Conservation (phyloP, 2,113 vertebrate genomes). For the Etheostoma spectabile region DNA sequence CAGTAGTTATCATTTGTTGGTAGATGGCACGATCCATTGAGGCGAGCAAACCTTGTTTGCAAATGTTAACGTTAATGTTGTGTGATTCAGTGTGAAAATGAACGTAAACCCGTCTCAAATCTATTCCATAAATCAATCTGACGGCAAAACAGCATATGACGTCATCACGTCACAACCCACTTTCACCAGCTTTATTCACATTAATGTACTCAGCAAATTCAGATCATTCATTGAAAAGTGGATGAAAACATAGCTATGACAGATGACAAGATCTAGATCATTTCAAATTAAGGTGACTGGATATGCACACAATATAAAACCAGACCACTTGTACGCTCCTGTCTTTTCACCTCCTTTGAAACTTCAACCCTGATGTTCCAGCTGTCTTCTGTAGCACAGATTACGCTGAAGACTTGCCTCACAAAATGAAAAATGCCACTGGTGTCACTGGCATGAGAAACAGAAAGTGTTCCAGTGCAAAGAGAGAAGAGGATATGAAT, state of each 20-base stretch:
- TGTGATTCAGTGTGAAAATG: too few relatives aligned
- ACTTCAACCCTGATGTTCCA: background rate
- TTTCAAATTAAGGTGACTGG: background rate
- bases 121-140: too few relatives aligned
- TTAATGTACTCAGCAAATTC: too few relatives aligned
- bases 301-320: background rate
- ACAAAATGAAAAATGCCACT: slow-evolving; percentile 16
- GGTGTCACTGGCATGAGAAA: slow-evolving; percentile 34
- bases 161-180: too few relatives aligned
- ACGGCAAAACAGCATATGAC: too few relatives aligned
- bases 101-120: too few relatives aligned
- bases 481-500: slow-evolving; percentile 53
- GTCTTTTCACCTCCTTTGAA: background rate
- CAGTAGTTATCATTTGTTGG: too few relatives aligned
- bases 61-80: too few relatives aligned
- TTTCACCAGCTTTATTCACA: too few relatives aligned
- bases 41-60: too few relatives aligned
- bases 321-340: background rate
- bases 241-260: background rate
- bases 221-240: too few relatives aligned
- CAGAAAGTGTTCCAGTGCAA: slow-evolving; percentile 39
- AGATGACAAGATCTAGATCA: background rate
- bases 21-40: too few relatives aligned
- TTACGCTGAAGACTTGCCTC: background rate
- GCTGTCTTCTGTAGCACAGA: background rate